Percentiles rank a stretch among this genome's conserved stretches.
Evolutionary conservation across 2,888 invertebrate genomes (phyloP).

Genomic region (Leptinotarsa haldemani): DNA sequence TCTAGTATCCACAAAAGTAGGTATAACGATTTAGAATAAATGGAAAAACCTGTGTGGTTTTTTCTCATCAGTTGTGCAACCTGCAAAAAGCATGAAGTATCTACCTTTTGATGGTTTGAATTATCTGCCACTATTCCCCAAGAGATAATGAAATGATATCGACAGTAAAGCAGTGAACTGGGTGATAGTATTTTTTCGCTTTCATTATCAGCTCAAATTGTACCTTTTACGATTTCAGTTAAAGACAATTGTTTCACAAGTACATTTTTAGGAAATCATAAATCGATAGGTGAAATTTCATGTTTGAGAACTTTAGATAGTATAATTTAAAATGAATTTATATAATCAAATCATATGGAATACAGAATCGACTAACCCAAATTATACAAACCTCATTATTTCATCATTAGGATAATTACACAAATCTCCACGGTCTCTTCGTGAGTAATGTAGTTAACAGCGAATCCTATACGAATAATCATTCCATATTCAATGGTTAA

Average conservation of each 20-base stretch:
- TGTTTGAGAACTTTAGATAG: neutral
- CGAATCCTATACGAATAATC: neutral
- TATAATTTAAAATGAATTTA: neutral
- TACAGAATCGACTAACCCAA: neutral
- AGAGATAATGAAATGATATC: too few species aligned
- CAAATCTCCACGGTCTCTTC: neutral
- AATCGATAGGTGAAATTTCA: neutral
- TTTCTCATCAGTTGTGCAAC: too few species aligned
- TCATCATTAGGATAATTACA: constrained; percentile 13
- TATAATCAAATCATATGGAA: constrained; percentile 4
- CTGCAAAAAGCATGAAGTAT: too few species aligned
- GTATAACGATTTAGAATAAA: too few species aligned
- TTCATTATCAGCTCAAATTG: too few species aligned
- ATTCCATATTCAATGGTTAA: neutral
- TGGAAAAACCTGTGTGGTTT: too few species aligned
- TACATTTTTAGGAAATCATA: neutral
- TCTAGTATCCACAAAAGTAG: too few species aligned
- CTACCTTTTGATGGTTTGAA: too few species aligned
- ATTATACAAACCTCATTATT: constrained; percentile 11
- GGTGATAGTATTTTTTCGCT: too few species aligned
- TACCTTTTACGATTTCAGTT: too few species aligned
- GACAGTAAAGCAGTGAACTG: too few species aligned
- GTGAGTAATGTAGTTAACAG: neutral
- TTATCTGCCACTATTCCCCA: too few species aligned
- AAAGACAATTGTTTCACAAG: neutral